phyloP scores from a whole-genome alignment of 2,888 invertebrate species.

The Andrena camellia region DNA sequence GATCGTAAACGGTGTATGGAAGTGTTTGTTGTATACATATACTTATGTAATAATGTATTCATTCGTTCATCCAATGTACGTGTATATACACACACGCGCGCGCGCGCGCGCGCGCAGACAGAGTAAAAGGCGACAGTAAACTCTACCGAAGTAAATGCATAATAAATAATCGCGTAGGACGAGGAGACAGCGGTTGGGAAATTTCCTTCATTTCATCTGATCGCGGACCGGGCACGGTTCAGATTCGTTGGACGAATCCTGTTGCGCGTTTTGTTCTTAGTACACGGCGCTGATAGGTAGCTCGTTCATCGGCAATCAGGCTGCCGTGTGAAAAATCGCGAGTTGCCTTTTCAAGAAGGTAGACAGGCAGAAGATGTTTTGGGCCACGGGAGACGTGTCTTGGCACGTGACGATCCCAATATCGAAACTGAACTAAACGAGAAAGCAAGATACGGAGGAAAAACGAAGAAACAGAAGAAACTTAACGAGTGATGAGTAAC shows the following conservation, averaged over 20 bases:
- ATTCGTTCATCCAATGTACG: constrained; percentile 61
- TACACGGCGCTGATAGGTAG: no score
- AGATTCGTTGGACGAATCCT: constrained; percentile 47
- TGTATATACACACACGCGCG: not conserved
- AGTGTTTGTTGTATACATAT: constrained; percentile 56
- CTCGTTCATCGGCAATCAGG: no score
- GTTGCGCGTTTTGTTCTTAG: not conserved
- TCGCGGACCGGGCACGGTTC: constrained; percentile 24
- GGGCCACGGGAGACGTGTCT: not conserved
- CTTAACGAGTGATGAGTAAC: not conserved
- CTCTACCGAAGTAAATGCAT: constrained; percentile 83
- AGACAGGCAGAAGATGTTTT: not conserved
- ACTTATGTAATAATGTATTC: constrained; percentile 52
- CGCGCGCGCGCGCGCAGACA: not conserved
- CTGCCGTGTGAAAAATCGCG: not conserved
- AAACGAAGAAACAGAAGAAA: not conserved
- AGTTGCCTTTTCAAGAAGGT: no score
- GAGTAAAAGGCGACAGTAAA: constrained; percentile 73
- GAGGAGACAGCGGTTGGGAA: constrained; percentile 72
- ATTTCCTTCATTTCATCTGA: constrained; percentile 37
- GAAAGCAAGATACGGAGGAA: not conserved
- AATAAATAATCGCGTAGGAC: constrained; percentile 74
- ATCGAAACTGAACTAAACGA: not conserved
- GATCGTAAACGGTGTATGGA: constrained; percentile 35
- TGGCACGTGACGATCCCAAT: constrained; percentile 13